Percentiles rank a stretch among this genome's conserved stretches.
phyloP scores from a whole-genome alignment of 2,113 vertebrate species.

The Nipponia nippon region DNA sequence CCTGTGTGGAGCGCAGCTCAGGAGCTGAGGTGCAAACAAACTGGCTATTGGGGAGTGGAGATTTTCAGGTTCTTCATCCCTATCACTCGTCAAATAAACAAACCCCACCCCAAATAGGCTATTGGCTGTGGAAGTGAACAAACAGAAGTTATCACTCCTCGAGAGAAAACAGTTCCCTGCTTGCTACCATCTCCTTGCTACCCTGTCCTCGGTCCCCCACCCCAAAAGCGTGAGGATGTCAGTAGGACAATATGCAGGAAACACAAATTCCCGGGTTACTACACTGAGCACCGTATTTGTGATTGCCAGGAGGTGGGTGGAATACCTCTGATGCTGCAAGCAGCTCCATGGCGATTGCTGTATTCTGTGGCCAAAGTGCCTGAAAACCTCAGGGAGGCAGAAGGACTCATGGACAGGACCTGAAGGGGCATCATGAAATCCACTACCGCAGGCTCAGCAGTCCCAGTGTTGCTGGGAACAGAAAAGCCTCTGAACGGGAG shows the following conservation, averaged over 20 bases:
- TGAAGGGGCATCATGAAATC: background rate
- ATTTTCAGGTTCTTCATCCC: background rate
- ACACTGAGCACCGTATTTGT: background rate
- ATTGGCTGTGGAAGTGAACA: background rate
- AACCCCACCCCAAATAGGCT: background rate
- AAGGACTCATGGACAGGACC: background rate
- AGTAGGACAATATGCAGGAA: background rate
- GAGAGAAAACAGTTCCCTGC: background rate
- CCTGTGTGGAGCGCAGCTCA: background rate
- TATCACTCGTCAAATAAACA: background rate
- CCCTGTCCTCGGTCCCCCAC: background rate
- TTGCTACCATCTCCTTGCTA: background rate
- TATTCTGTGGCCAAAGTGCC: background rate
- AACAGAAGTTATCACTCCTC: background rate
- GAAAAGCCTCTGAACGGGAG: background rate
- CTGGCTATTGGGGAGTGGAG: background rate
- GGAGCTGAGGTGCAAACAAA: background rate
- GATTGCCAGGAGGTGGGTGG: background rate
- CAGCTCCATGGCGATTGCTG: background rate
- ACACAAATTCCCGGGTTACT: background rate
- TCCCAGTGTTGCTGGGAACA: background rate
- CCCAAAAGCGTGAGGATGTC: no score
- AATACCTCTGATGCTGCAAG: background rate
- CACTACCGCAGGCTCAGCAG: background rate
- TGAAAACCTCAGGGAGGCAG: background rate